Percentiles rank a stretch among this genome's conserved stretches.
phyloP scores from a whole-genome alignment of 2,888 invertebrate genomes.

The Nomada flava region DNA sequence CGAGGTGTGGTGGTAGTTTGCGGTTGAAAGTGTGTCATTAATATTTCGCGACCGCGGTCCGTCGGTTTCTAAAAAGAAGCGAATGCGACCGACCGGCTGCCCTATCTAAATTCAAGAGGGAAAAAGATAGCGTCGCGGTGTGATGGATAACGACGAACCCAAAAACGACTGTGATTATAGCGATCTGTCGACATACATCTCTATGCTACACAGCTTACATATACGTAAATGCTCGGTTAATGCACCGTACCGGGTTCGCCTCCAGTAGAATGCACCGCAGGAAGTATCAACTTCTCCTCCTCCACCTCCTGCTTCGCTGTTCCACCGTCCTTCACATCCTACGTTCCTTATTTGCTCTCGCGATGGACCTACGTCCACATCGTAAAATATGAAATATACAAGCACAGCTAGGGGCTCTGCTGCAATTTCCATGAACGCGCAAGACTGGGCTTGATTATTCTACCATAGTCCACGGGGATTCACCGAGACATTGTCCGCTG shows the following conservation, averaged over 20 bases:
- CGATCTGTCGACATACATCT: conserved; percentile 39
- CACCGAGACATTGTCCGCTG: conserved; percentile 26
- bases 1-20: background rate
- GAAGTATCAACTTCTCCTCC: conserved; percentile 39
- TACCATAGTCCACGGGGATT: conserved; percentile 16
- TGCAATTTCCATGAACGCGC: conserved; percentile 65
- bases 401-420: conserved; percentile 44
- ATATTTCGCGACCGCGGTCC: background rate
- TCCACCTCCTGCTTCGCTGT: conserved; percentile 1
- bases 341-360: conserved; percentile 64
- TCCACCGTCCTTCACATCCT: conserved; percentile 2
- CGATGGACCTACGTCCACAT: conserved; percentile 68
- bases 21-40: background rate
- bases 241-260: conserved; percentile 39
- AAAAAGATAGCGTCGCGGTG: background rate
- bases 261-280: conserved; percentile 44
- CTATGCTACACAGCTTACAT: conserved; percentile 33
- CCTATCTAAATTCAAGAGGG: background rate
- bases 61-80: background rate
- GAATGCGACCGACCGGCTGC: background rate
- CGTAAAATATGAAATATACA: conserved; percentile 72
- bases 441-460: conserved; percentile 47
- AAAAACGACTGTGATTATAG: conserved; percentile 14
- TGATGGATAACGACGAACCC: conserved; percentile 9
- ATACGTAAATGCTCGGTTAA: conserved; percentile 65